Evolutionary conservation across 2,797 vertebrate genomes (phyloP), one percentile per base, ranked within the genome.

Genomic region (Prunella strophiata): DNA sequence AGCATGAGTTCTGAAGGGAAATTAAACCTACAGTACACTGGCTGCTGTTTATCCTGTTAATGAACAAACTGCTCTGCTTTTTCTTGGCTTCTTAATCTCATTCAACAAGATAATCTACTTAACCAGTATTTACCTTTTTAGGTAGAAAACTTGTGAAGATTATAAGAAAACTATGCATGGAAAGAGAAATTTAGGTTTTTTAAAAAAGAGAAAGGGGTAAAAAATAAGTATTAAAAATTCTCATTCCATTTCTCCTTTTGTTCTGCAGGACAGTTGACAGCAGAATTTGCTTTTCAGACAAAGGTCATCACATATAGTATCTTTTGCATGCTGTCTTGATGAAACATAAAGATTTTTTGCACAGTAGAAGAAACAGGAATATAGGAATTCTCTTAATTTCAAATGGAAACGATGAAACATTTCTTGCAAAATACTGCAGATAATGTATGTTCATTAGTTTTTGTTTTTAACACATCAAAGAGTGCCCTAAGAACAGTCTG

Each of bases 401-500:
- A 16, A 32, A 27, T 11, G 9, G 8, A 84, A 85, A 63, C 5
- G 1, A 55, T 51, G 8, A 61, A 82, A 59, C 0, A 0, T 17
- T 66, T 25, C 15, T 80, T 88, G 21, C 16, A 78, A 78, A 86
- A 81, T 47, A 84, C 47, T 82, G 3, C 30, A 80, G 23, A 47
- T 63, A 2, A 47, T 84, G 2, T 43, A 14, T n/a, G 7, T 26
- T 74, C 3, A 10, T 54, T 57, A n/a, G 9, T 21, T 54, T 94
- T 68, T 77, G 5, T 9, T 84, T 67, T 57, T 36, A 34, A 38
- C 13, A 45, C 11, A 23, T 47, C 2, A 59, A 77, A 47, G 8
- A 57, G 1, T 12, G 3, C 8, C 11, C 8, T 50, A 59, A 57
- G 26, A 59, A 38, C 6, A 51, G 6, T 42, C 7, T 2, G 1